Percentiles rank a stretch among this genome's conserved stretches.
These are phyloP conservation scores for Chrysolina oricalcia DNA, from an alignment of 2,888 invertebrate species.

Conservation along the genomic window DNA sequence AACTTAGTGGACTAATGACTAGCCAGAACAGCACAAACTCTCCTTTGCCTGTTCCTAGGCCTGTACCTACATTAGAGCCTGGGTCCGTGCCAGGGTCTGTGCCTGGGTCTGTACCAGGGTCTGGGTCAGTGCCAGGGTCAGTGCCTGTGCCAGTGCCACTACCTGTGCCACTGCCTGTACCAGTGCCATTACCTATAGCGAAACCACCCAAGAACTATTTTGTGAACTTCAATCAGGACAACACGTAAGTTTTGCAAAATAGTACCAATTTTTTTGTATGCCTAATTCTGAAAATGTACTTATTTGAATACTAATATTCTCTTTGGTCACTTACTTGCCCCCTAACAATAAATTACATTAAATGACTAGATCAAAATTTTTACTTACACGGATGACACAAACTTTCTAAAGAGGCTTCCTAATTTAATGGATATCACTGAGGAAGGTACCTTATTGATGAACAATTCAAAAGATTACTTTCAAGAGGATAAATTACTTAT, in stretches of 20 bases:
- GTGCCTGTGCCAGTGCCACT: slow-evolving; percentile 74
- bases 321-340: not conserved
- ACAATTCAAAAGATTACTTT: no score
- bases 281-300: not conserved
- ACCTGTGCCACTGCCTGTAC: not conserved
- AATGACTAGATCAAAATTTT: no score
- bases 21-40: slow-evolving; percentile 82
- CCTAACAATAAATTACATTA: no score
- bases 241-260: slow-evolving; percentile 86
- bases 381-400: no score
- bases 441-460: no score
- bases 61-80: slow-evolving; percentile 72
- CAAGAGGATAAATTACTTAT: no score
- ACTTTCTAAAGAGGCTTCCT: no score
- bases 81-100: not conserved
- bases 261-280: slow-evolving; percentile 32
- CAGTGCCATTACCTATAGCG: slow-evolving; percentile 61
- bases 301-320: not conserved
- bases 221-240: slow-evolving; percentile 98
- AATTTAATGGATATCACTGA: no score
- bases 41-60: slow-evolving; percentile 58
- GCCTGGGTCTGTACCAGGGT: not conserved
- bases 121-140: not conserved
- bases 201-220: slow-evolving; percentile 88
- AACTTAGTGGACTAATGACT: slow-evolving; percentile 77